Percentiles rank a stretch among this genome's conserved stretches.
phyloP scores from a whole-genome alignment of 2,113 vertebrate genomes.

The Pseudorasbora parva region DNA sequence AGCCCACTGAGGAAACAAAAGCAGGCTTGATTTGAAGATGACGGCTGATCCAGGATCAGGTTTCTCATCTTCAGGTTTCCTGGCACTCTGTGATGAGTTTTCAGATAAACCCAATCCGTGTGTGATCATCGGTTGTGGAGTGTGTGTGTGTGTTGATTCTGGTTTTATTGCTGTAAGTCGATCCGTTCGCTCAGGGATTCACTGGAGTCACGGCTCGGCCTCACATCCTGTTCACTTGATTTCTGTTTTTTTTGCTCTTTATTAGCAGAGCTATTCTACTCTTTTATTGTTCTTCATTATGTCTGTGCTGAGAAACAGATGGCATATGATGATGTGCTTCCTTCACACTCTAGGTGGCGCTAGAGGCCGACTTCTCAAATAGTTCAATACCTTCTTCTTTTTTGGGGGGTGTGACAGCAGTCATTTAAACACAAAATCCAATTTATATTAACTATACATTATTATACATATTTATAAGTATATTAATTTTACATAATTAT shows the following conservation, averaged over 20 bases:
- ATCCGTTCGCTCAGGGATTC: conserved; percentile 18
- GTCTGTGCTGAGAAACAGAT: not conserved
- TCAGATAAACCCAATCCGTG: too few species aligned
- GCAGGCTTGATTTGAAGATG: not conserved
- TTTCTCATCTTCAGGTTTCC: not conserved
- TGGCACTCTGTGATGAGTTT: not conserved
- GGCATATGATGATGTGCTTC: not conserved
- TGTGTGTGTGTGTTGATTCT: conserved; percentile 17
- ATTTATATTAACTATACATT: not conserved
- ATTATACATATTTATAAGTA: not conserved
- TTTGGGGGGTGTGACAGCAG: too few species aligned
- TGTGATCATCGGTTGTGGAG: not conserved
- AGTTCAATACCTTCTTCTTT: too few species aligned
- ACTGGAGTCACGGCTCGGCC: not conserved
- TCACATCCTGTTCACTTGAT: not conserved
- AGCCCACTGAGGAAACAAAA: not conserved
- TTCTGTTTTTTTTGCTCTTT: too few species aligned
- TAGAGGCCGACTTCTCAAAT: too few species aligned
- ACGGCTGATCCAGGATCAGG: not conserved
- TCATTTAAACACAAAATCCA: not conserved
- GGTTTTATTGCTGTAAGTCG: conserved; percentile 13
- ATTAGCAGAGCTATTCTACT: not conserved
- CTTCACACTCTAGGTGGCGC: not conserved
- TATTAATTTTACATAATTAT: too few species aligned
- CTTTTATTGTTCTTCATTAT: not conserved